Evolutionary conservation across 1,140 invertebrate species (phyloP).

Genomic region (Anastrepha ludens): DNA sequence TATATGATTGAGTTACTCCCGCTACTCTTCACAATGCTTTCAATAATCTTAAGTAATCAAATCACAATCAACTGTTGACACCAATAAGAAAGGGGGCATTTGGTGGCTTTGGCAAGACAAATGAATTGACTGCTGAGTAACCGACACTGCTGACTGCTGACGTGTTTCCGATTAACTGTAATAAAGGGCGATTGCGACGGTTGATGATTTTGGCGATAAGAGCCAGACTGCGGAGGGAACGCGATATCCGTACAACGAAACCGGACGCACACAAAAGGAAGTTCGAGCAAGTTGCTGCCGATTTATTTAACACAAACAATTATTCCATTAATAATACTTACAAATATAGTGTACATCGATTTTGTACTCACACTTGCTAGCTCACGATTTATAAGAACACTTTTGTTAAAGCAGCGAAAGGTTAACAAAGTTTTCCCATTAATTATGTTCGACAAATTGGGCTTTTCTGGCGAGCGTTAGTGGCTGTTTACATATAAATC

Average conservation of each 20-base stretch:
- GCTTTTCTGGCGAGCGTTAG: not conserved
- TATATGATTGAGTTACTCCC: not conserved
- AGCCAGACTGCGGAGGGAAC: not conserved
- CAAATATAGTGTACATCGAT: not conserved
- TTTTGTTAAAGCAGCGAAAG: not conserved
- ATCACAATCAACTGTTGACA: not conserved
- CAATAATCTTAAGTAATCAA: not conserved
- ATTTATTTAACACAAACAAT: constrained; percentile 11
- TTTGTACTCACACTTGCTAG: not conserved
- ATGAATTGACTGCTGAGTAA: not conserved
- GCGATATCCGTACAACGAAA: not conserved
- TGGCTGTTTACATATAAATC: not conserved
- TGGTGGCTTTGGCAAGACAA: not conserved
- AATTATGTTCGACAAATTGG: constrained; percentile 47
- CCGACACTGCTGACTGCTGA: not conserved
- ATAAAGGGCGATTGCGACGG: constrained; percentile 34
- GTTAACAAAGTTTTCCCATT: constrained; percentile 51
- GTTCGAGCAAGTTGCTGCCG: not conserved
- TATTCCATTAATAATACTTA: not conserved
- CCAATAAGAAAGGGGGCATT: not conserved
- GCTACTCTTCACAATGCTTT: not conserved
- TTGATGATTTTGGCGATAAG: constrained; percentile 36
- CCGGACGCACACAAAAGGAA: not conserved
- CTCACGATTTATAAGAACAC: not conserved
- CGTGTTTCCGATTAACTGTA: constrained; percentile 12